Evolutionary conservation across 64 coral and sea anemone genomes (phyloP), one percentile per base, ranked within the genome.

Genomic region (Stichodactyla helianthus): DNA sequence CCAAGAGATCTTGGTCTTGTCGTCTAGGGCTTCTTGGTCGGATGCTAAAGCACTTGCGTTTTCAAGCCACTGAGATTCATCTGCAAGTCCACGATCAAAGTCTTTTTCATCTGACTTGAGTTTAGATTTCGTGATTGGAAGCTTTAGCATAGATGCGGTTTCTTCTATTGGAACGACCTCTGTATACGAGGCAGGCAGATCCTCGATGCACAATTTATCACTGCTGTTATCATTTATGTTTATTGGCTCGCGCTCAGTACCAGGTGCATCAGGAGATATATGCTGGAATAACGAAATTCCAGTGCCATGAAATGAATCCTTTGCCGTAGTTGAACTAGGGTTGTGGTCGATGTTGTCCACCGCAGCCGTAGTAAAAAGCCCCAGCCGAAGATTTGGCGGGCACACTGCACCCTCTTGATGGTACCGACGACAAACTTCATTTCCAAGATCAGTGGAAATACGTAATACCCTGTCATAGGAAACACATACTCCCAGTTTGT

Each of bases 271-370:
- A 57, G 53, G 8, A n/a, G 79, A 83, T 13, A 81, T 14, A 6
- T 92, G 79, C 76, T 91, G 83, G 18, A 91, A 91, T 0, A 92
- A 5, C 7, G 81, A 88, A 22, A 88, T 81, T 2, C 91, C 91
- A 22, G 91, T 88, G 0, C 90, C 91, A 88, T 92, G 86, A 13
- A 92, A 88, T 1, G 91, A 92, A 20, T 92, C 79, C 20, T 50
- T 20, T 0, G 86, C 53, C 7, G 85, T 88, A 9, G 91, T 92
- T 0, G 91, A 92, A 44, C 62, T 88, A 0, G 91, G 86, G 31
- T 88, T 92, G 31, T 84, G 91, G 61, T 92, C 86, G 10, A 92
- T 92, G 67, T 92, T 88, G n/a, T 84, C 91, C 2, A 92, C 60
- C n/a, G 89, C 89, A 0, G 78, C 50, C n/a, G 85, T 58, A 0